Percentiles rank a stretch among this genome's conserved stretches.
These are phyloP conservation scores for Hippocampus comes DNA, from an alignment of 2,113 vertebrate species.

Conservation along the genomic window DNA sequence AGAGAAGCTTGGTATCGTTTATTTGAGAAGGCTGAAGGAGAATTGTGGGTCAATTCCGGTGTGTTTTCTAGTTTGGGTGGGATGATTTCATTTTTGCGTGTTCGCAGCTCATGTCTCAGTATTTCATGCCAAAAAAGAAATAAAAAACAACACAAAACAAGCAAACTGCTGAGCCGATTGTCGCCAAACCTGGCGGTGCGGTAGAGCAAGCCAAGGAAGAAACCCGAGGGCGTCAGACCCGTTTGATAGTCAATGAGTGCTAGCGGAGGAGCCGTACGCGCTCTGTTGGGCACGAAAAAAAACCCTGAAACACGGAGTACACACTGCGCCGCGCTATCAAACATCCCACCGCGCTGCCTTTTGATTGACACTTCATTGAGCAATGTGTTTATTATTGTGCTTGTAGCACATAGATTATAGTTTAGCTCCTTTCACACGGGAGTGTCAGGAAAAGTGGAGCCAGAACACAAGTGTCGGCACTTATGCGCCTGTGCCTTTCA, in stretches of 20 bases:
- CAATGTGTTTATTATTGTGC: not conserved
- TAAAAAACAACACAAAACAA: not conserved
- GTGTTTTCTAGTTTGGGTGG: not conserved
- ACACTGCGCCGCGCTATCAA: not conserved
- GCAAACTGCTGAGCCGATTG: not conserved
- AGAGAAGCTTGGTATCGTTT: not conserved
- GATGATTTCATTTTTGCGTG: not conserved
- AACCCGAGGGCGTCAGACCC: not conserved
- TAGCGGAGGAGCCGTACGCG: not conserved
- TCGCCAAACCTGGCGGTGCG: conserved; percentile 7
- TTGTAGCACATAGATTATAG: not conserved
- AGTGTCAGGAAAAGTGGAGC: not conserved
- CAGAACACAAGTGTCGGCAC: not conserved
- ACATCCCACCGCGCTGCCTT: not conserved
- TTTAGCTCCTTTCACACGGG: conserved; percentile 2
- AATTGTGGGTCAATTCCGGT: not conserved
- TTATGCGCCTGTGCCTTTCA: not conserved
- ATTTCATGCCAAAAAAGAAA: not conserved
- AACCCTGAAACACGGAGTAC: not conserved
- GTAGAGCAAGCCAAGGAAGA: conserved; percentile 1
- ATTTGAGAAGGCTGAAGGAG: not conserved
- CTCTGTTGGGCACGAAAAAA: not conserved
- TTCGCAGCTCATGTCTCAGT: not conserved
- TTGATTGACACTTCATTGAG: not conserved
- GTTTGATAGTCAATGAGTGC: conserved; percentile 4